Evolutionary conservation across 1,140 invertebrate species (phyloP), one percentile per base, ranked within the genome.

Genomic region (Drosophila pandora): DNA sequence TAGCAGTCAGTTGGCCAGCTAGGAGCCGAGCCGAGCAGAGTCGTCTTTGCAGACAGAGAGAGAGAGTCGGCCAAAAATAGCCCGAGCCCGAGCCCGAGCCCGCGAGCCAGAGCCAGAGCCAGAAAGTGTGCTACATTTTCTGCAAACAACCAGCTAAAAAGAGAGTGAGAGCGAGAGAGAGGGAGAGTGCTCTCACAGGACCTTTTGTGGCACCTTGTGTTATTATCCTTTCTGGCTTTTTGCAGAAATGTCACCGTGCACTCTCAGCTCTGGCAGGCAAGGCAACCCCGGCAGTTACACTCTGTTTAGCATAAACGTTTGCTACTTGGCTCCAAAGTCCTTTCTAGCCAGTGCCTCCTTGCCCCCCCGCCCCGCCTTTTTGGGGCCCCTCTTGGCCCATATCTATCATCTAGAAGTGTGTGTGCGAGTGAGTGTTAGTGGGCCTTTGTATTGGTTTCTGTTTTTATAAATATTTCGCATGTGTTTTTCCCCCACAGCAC

Each of bases 261-360:
- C 78, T 76, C 77, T 55, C 56, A 64, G 61, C 58, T 68, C 58
- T 85, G 79, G 84, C 17, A 17, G 17, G 17, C 17, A 17, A 17
- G 17, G 17, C 83, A 83, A 88, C 83, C 83, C 83, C 83, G 84
- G 79, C 79, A 88, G 83, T 88, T 88, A 88, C 83, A 88, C 83
- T 88, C 84, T 88, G 83, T 89, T 88, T 88, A 89, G 84, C 83
- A 88, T 89, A 89, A 88, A 88, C 79, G 83, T 76, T 88, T 88
- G 83, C 84, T 89, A 88, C 83, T 87, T 87, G 83, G 83, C 83
- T 85, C 77, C 82, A 77, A 84, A 75, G 70, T 65, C 61, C 73
- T 53, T 48, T 54, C 53, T 47, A 23, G 17, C 13, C 3, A 3
- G 0, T 6, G 10, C 23, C 23, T 2, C 13, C 43, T 39, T 10